Evolutionary conservation across 2,888 invertebrate species (phyloP).

Genomic region (Tetramorium bicarinatum): DNA sequence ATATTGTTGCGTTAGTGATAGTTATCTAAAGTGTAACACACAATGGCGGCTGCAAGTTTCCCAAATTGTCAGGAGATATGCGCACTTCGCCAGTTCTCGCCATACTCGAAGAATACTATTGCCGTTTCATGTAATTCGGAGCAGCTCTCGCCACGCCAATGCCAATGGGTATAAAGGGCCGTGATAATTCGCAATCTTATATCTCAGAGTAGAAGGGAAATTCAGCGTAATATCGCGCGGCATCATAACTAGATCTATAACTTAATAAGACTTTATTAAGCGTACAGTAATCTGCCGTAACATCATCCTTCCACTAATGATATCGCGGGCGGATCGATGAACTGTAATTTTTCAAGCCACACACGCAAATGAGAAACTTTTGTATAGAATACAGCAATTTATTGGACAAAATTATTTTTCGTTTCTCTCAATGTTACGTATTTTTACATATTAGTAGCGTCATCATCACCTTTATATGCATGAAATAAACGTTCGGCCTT

Average conservation of each 20-base stretch:
- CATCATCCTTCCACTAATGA: neutral
- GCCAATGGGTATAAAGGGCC: neutral
- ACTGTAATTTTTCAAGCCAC: neutral
- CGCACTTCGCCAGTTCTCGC: neutral
- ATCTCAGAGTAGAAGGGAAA: neutral
- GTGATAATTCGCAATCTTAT: neutral
- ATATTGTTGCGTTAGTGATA: constrained; percentile 5
- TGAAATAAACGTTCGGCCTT: neutral
- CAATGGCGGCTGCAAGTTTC: constrained; percentile 1
- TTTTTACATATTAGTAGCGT: neutral
- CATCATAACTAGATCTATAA: neutral
- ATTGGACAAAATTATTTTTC: neutral
- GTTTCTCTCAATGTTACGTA: too few relatives aligned
- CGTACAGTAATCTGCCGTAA: neutral
- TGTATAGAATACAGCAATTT: neutral
- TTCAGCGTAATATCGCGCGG: neutral
- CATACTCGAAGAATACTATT: neutral
- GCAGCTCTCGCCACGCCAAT: neutral
- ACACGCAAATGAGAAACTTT: constrained; percentile 10
- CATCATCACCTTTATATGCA: neutral
- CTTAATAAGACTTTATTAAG: neutral
- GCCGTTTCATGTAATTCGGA: neutral
- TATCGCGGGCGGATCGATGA: constrained; percentile 1
- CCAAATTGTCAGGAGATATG: neutral
- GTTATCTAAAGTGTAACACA: constrained; percentile 10